These are phyloP conservation scores for Morbakka virulenta DNA, from an alignment of 30 jellyfish, hydroid and myxozoan genomes.

Conservation along the genomic window DNA sequence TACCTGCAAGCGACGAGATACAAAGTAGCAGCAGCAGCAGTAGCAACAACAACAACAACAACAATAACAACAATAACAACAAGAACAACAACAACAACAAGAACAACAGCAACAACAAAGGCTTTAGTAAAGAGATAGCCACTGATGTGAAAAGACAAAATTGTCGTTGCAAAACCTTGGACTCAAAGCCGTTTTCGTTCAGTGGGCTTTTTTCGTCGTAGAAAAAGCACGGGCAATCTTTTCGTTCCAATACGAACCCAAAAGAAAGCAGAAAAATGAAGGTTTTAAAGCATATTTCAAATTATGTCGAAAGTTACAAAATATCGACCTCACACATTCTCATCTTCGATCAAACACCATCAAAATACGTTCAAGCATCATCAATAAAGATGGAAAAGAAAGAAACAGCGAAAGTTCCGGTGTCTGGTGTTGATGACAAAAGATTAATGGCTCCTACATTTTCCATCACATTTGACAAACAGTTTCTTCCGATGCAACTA, in stretches of 20 bases:
- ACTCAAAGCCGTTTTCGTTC: too few relatives aligned
- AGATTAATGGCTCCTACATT: background rate
- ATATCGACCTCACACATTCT: background rate
- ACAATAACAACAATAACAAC: too few relatives aligned
- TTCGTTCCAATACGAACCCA: background rate
- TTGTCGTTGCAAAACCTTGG: too few relatives aligned
- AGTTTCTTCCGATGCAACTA: slow-evolving; percentile 10
- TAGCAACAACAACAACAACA: too few relatives aligned
- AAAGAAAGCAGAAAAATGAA: slow-evolving; percentile 11
- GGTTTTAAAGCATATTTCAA: background rate
- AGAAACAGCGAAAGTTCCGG: background rate
- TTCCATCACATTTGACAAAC: background rate
- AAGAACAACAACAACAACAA: too few relatives aligned
- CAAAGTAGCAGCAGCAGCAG: too few relatives aligned
- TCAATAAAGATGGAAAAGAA: background rate
- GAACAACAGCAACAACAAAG: too few relatives aligned
- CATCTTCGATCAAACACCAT: too few relatives aligned
- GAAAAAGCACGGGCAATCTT: slow-evolving; percentile 16
- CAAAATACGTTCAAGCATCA: too few relatives aligned
- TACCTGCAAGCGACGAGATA: too few relatives aligned
- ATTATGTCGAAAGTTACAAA: background rate
- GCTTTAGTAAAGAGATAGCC: too few relatives aligned
- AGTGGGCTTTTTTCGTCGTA: slow-evolving; percentile 3
- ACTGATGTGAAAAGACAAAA: too few relatives aligned
- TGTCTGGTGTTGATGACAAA: background rate